phyloP scores from a whole-genome alignment of 1,140 invertebrate genomes.

The Drosophila kanapiae region DNA sequence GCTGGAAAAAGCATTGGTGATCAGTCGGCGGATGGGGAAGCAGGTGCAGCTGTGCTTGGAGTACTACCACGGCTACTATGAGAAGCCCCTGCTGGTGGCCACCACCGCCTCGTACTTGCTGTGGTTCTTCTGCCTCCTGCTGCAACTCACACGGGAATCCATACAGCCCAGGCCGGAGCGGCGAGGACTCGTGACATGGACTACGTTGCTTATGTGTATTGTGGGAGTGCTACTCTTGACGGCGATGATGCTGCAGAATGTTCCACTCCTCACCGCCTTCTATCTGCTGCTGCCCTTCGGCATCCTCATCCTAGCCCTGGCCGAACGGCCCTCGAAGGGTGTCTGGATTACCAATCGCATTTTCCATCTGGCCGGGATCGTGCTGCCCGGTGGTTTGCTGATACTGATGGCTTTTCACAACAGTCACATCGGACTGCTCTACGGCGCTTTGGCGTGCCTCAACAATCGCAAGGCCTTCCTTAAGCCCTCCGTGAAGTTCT shows the following conservation, averaged over 20 bases:
- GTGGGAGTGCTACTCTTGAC: slow-evolving; percentile 18
- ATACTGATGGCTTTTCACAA: slow-evolving; percentile 52
- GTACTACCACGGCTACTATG: slow-evolving; percentile 92
- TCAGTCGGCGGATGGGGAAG: slow-evolving; percentile 28
- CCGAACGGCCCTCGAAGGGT: slow-evolving; percentile 13
- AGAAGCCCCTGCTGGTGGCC: slow-evolving; percentile 87
- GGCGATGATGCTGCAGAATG: slow-evolving; percentile 45
- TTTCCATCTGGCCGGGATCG: slow-evolving; percentile 24
- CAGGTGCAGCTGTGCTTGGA: slow-evolving; percentile 87
- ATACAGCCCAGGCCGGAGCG: not conserved
- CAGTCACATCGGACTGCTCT: slow-evolving; percentile 51
- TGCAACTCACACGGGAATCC: slow-evolving; percentile 16
- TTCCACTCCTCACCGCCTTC: slow-evolving; percentile 51
- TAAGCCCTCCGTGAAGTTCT: slow-evolving; percentile 36
- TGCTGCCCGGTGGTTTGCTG: slow-evolving; percentile 59
- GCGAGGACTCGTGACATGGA: not conserved
- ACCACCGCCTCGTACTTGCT: slow-evolving; percentile 88
- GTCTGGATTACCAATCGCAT: not conserved
- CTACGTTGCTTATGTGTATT: slow-evolving; percentile 4
- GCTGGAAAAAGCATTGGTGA: slow-evolving; percentile 11
- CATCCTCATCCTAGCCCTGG: slow-evolving; percentile 51
- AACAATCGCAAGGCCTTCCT: slow-evolving; percentile 43
- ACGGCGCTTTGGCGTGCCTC: slow-evolving; percentile 15
- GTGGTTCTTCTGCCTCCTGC: slow-evolving; percentile 87
- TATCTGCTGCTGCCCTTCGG: slow-evolving; percentile 71